Conservation (phyloP, 1,140 invertebrate species). For the Zaprionus inermis region DNA sequence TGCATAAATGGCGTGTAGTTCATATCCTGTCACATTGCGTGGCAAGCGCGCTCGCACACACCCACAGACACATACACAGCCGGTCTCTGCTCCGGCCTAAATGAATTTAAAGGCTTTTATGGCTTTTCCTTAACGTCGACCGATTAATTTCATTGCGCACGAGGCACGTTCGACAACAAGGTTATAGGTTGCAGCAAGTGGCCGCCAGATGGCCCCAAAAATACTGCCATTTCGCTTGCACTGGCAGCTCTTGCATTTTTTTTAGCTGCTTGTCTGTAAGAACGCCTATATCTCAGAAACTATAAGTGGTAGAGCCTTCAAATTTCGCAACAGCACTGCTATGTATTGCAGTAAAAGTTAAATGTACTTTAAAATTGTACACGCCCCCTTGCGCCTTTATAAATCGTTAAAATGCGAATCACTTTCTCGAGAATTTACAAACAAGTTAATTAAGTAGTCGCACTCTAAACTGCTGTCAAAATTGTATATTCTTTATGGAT, state of each 20-base stretch:
- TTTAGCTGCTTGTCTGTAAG: too few species aligned
- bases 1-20: slow-evolving; percentile 77
- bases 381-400: neutral
- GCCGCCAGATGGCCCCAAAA: slow-evolving; percentile 16
- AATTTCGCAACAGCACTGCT: too few species aligned
- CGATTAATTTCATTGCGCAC: slow-evolving; percentile 74
- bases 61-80: neutral
- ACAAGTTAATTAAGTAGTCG: neutral
- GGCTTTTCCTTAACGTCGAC: slow-evolving; percentile 57
- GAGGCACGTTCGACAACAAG: slow-evolving; percentile 43
- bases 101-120: slow-evolving; percentile 75
- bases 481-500: neutral
- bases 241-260: neutral
- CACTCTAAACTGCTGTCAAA: neutral
- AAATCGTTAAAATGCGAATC: too few species aligned
- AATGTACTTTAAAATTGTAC: neutral
- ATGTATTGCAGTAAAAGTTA: too few species aligned
- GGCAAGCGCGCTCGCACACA: slow-evolving; percentile 35
- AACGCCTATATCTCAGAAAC: too few species aligned
- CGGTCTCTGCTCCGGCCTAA: slow-evolving; percentile 39
- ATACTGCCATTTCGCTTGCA: neutral
- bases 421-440: neutral
- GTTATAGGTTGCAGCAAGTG: slow-evolving; percentile 11
- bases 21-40: slow-evolving; percentile 75
- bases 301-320: too few species aligned